phyloP scores from a whole-genome alignment of 2,113 vertebrate species.

The Macrotus californicus region DNA sequence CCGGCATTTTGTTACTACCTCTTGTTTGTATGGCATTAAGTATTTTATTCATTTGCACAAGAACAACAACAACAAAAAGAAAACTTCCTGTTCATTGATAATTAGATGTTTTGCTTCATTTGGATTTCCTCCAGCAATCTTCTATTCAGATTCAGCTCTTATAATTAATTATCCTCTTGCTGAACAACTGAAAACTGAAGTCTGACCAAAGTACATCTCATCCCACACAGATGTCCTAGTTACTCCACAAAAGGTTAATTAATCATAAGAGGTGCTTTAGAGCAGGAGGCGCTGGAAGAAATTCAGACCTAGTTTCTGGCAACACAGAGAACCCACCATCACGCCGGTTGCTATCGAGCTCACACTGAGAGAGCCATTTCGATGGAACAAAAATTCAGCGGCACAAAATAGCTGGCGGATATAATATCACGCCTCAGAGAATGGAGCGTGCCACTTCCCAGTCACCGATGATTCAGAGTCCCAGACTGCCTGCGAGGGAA shows the following conservation, averaged over 20 bases:
- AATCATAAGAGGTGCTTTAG: conserved; percentile 60
- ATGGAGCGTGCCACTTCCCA: conserved; percentile 35
- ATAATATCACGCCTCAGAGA: conserved; percentile 45
- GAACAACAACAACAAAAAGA: background rate
- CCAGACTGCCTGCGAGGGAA: background rate
- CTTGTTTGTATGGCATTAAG: conserved; percentile 45
- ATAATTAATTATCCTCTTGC: conserved; percentile 69
- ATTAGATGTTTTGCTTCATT: conserved; percentile 56
- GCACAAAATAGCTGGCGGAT: background rate
- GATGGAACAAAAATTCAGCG: conserved; percentile 28
- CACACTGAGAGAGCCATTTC: background rate
- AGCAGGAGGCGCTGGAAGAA: conserved; percentile 54
- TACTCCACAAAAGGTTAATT: conserved; percentile 64
- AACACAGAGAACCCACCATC: conserved; percentile 43
- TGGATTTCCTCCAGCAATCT: conserved; percentile 59
- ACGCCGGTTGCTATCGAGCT: conserved; percentile 3
- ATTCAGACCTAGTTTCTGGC: conserved; percentile 41
- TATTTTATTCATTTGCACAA: background rate
- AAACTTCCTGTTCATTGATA: conserved; percentile 49
- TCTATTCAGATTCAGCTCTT: conserved; percentile 52
- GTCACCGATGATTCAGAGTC: conserved; percentile 38
- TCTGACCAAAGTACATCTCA: conserved; percentile 57
- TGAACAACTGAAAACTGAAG: conserved; percentile 55
- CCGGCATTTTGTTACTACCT: conserved; percentile 47
- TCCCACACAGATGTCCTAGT: conserved; percentile 60